Evolutionary conservation across 2,888 invertebrate species (phyloP), one percentile per base, ranked within the genome.

Genomic region (Plusia festucae): DNA sequence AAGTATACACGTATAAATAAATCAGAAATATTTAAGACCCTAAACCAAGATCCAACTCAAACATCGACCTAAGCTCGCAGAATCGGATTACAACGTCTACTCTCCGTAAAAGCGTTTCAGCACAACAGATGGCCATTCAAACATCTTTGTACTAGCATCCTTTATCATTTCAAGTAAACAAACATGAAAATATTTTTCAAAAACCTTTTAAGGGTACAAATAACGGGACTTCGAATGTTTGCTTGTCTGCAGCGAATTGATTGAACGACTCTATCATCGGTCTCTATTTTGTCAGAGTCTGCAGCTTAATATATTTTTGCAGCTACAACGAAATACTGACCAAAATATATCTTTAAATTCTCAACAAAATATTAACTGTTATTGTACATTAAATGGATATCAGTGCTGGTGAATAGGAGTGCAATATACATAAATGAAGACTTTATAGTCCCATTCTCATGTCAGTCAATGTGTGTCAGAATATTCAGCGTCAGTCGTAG

Each of bases 161-260:
- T 34, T 13, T n/a, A 40, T 6, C 40, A n/a, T 40, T 34, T 2
- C n/a, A n/a, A 1, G 5, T 6, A 1, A 40, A 40, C 40, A 40
- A 40, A 40, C 40, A 40, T 40, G n/a, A 40, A 40, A 40, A 40
- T 49, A 49, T 49, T 49, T 18, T 49, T 20, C 20, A 49, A 20
- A 49, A 49, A 49, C 18, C 40, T 40, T 40, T n/a, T n/a, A 30
- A 40, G n/a, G n/a, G n/a, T 40, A 20, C 46, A 18, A 20, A 49
- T 11, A 49, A 11, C 46, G 7, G 20, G 11, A 20, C 20, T 49
- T 49, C 8, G 11, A 18, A 49, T 49, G 18, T 49, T 20, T 18
- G 46, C 20, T 13, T 49, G 46, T 40, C 40, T 40, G n/a, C 40
- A 15, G 5, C 3, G 11, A 9, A 49, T 49, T 49, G 46, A 49